Evolutionary conservation across 2,888 invertebrate species (phyloP).

Genomic region (Oscheius sp.): DNA sequence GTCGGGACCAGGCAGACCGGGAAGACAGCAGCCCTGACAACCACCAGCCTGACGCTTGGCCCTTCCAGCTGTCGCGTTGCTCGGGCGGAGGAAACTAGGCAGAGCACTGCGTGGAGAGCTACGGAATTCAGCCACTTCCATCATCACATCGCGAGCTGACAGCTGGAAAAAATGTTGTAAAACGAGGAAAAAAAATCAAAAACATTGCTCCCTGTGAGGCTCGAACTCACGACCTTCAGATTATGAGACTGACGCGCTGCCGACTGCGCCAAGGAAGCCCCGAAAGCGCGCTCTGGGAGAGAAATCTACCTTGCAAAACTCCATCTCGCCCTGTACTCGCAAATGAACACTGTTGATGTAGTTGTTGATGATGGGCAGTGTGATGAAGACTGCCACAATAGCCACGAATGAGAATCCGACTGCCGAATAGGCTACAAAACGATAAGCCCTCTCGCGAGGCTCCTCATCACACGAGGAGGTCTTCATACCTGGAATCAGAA

Average conservation of each 20-base stretch:
- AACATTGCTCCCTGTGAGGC: constrained; percentile 81
- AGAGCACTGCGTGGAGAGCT: constrained; percentile 51
- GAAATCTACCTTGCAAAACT: constrained; percentile 71
- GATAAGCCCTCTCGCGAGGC: constrained; percentile 57
- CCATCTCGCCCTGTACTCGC: constrained; percentile 71
- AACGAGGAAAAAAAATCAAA: not conserved
- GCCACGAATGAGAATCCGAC: constrained; percentile 70
- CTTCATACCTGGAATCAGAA: constrained; percentile 44
- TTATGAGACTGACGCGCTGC: constrained; percentile 91
- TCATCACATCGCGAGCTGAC: constrained; percentile 73
- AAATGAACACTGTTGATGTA: constrained; percentile 72
- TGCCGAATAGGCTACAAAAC: constrained; percentile 72
- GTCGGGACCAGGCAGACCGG: constrained; percentile 67
- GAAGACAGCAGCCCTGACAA: constrained; percentile 67
- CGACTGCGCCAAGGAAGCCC: constrained; percentile 79
- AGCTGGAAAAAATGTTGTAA: constrained; percentile 52
- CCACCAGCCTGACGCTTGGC: constrained; percentile 56
- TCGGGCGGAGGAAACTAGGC: constrained; percentile 57
- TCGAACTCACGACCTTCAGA: constrained; percentile 95
- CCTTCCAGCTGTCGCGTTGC: constrained; percentile 53
- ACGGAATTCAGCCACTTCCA: constrained; percentile 71
- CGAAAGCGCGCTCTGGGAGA: not conserved
- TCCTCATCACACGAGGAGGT: constrained; percentile 41
- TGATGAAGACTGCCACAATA: constrained; percentile 72
- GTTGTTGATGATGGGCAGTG: constrained; percentile 73